phyloP scores from a whole-genome alignment of 2,113 vertebrate genomes.

The Nothocercus nigrocapillus region DNA sequence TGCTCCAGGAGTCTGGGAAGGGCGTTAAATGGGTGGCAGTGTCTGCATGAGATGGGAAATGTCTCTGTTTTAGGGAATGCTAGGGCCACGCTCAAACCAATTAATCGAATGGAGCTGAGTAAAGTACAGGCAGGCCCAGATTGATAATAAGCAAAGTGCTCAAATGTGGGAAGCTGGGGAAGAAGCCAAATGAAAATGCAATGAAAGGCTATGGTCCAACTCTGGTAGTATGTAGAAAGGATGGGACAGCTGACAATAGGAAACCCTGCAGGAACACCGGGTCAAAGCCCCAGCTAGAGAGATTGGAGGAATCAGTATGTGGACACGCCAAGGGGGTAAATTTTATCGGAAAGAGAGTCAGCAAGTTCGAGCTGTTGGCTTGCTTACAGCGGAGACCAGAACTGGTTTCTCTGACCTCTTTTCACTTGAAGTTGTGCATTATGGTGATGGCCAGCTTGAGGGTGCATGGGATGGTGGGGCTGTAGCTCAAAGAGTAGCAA shows the following conservation, averaged over 20 bases:
- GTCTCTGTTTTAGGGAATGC: neutral
- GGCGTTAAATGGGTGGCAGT: accelerated
- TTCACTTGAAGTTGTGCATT: neutral
- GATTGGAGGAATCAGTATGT: neutral
- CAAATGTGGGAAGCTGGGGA: slow-evolving; percentile 65
- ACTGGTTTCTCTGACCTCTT: neutral
- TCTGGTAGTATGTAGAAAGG: slow-evolving; percentile 5
- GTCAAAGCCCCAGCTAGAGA: neutral
- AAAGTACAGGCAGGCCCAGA: slow-evolving; percentile 34
- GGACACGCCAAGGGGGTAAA: neutral
- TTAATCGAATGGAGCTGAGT: slow-evolving; percentile 55
- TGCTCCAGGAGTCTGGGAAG: neutral
- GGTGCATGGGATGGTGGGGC: neutral
- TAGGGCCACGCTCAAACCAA: neutral
- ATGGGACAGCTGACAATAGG: neutral
- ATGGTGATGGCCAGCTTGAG: neutral
- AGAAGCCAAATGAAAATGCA: slow-evolving; percentile 75
- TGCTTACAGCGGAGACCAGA: neutral
- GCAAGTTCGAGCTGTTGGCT: slow-evolving; percentile 24
- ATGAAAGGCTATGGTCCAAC: slow-evolving; percentile 64
- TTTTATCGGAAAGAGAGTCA: neutral
- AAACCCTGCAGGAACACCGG: slow-evolving; percentile 42
- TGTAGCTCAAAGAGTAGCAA: neutral
- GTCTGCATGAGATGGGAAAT: neutral
- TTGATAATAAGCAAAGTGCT: slow-evolving; percentile 62